Evolutionary conservation across 1,140 invertebrate genomes (phyloP).

Genomic region (Ganaspis sp.): DNA sequence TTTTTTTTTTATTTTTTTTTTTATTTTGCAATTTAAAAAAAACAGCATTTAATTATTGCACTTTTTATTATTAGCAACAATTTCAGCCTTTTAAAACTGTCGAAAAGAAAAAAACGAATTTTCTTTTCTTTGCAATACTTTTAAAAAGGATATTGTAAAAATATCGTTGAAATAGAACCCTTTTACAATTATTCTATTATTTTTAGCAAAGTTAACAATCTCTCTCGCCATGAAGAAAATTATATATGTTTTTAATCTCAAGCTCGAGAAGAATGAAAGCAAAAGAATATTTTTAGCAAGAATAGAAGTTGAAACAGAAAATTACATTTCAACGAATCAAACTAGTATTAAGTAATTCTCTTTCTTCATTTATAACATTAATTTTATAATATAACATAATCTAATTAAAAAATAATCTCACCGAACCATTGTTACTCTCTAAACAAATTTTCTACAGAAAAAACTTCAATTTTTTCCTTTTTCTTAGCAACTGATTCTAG

Average conservation of each 20-base stretch:
- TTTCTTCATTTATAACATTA: too few relatives aligned
- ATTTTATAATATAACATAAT: neutral
- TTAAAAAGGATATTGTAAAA: neutral
- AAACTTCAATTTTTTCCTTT: neutral
- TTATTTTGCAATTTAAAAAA: too few relatives aligned
- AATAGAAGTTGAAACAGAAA: too few relatives aligned
- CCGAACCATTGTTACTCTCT: constrained; percentile 17
- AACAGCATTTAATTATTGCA: too few relatives aligned
- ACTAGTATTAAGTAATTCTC: too few relatives aligned
- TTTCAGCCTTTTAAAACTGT: too few relatives aligned
- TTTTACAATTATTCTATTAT: neutral
- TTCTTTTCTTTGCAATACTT: neutral
- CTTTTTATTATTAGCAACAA: too few relatives aligned
- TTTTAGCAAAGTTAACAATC: neutral
- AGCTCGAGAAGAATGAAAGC: constrained; percentile 4
- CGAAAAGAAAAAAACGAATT: too few relatives aligned
- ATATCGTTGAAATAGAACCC: neutral
- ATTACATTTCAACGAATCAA: too few relatives aligned
- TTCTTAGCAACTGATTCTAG: too few relatives aligned
- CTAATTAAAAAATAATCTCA: neutral
- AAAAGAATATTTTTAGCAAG: neutral
- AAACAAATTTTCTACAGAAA: neutral
- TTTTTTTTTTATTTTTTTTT: too few relatives aligned
- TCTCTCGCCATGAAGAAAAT: neutral
- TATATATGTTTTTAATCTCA: neutral